These are phyloP conservation scores for Cromileptes altivelis DNA, from an alignment of 2,113 vertebrate genomes.

Conservation along the genomic window DNA sequence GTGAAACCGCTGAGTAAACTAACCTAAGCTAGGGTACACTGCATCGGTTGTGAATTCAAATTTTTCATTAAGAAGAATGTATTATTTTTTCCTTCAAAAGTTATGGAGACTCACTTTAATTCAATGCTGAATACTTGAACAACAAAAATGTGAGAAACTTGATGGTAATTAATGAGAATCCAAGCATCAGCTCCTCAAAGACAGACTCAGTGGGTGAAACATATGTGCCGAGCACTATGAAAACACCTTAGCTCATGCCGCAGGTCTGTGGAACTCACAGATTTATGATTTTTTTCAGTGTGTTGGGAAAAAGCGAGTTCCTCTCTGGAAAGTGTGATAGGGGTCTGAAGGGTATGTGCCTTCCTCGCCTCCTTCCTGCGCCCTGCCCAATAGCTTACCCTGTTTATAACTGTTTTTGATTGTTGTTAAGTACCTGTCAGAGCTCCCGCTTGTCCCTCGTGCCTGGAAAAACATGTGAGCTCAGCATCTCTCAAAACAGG, in stretches of 20 bases:
- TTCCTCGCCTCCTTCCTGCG: conserved; percentile 69
- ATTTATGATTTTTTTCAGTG: conserved; percentile 63
- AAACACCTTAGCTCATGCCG: conserved; percentile 78
- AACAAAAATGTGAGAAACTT: conserved; percentile 7
- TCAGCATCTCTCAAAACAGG: conserved; percentile 73
- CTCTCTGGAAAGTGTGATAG: conserved; percentile 83
- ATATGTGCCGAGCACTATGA: conserved; percentile 59
- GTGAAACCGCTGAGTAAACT: too few relatives aligned
- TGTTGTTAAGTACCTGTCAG: conserved; percentile 83
- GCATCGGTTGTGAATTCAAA: conserved; percentile 4
- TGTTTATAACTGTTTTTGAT: conserved; percentile 82
- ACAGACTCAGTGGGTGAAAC: conserved; percentile 35
- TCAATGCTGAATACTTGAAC: background rate
- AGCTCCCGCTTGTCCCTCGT: conserved; percentile 63
- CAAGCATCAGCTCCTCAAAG: conserved; percentile 38
- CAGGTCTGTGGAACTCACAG: conserved; percentile 56
- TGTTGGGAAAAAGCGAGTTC: conserved; percentile 71
- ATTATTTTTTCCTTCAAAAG: background rate
- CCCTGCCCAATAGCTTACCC: conserved; percentile 63
- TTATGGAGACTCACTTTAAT: background rate
- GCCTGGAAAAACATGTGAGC: conserved; percentile 81
- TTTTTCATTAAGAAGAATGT: background rate
- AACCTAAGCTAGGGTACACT: too few relatives aligned
- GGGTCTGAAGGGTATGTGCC: conserved; percentile 66
- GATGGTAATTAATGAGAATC: conserved; percentile 29